Base-by-base conservation (phyloP, 2,888 invertebrate genomes). In the Acanthopleura granulata region DNA sequence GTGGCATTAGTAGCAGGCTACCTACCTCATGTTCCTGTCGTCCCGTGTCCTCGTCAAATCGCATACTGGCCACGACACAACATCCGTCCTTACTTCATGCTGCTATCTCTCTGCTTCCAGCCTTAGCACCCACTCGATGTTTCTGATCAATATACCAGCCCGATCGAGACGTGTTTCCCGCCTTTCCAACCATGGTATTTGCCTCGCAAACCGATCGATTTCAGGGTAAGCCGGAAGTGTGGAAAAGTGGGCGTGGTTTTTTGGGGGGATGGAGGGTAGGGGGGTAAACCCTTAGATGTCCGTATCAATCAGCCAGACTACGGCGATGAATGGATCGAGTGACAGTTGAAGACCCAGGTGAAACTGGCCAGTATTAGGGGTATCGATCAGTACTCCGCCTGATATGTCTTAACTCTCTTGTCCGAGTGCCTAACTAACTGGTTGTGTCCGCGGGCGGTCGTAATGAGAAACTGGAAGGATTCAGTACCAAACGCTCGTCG, bases 11-110 rank as follows among this genome's bases (percentile, higher is more conserved):
- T 40, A 40, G 40, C 9, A 40, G 40, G n/a, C 22, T 57, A 22
- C 57, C 22, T 57, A 57, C 57, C 57, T 57, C 57, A 22, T 57
- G 57, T 6, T 57, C 57, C 22, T 57, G 57, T 12, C 57, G 57
- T 22, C 57, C 57, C 1, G 57, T 57, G 4, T 57, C 57, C 6
- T 57, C 57, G 57, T 57, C 57, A 9, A 57, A 22, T 18, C 57
- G 57, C 57, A 57, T 57, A 57, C 57, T 57, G 57, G 57, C 57
- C 57, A n/a, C 57, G n/a, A 57, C 57, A 57, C 22, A 12, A 57
- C 57, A 57, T 22, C 57, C 57, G 57, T 57, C 57, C 22, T 57
- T 57, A 57, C 57, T 22, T 57, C 57, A 57, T 57, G 57, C 57
- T 57, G 18, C 57, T 57, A 18, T 22, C 1, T 1, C 57, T n/a